Evolutionary conservation across 35 echinoderm and acorn worm genomes (phyloP), one percentile per base, ranked within the genome.

Genomic region (Ophiothrix spiculata): DNA sequence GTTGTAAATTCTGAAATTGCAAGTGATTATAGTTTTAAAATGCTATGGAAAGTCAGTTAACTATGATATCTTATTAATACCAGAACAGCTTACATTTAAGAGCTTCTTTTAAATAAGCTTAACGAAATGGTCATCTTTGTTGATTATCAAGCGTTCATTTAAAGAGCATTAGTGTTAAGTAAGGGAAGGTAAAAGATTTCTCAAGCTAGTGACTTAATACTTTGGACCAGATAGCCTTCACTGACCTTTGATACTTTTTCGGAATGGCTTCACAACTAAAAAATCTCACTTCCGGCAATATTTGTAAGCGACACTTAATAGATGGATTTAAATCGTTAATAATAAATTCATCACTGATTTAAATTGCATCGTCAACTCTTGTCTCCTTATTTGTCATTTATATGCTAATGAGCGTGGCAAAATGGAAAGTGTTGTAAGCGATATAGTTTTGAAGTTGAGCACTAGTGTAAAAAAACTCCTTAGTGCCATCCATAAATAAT

Each of bases 341-440:
- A 69, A 69, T 69, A 69, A 10, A 69, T 69, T 69, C 60, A n/a
- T 15, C 29, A 28, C 60, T 69, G 60, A 69, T 69, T 25, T 69
- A 25, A 25, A 15, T 4, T 12, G 42, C 42, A 6, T 6, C 10
- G 23, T 69, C n/a, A n/a, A n/a, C n/a, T n/a, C 16, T 69, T 69
- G 60, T 69, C 60, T 69, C 60, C 60, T 69, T 69, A 69, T 69
- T 69, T 69, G 60, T 69, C 60, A 69, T 69, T 69, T 69, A 69
- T 69, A 69, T 69, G 60, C 60, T 69, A 69, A 69, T 69, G 60
- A 69, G 60, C 4, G 17, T 69, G n/a, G n/a, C n/a, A n/a, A 69
- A 69, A 69, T 69, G 60, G 60, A 69, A 69, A 69, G 60, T 69
- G 60, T 12, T 69, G 60, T 25, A 69, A 69, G 60, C 60, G 60